Evolutionary conservation across 2,797 vertebrate genomes (phyloP).

Genomic region (Galaxias olidus): DNA sequence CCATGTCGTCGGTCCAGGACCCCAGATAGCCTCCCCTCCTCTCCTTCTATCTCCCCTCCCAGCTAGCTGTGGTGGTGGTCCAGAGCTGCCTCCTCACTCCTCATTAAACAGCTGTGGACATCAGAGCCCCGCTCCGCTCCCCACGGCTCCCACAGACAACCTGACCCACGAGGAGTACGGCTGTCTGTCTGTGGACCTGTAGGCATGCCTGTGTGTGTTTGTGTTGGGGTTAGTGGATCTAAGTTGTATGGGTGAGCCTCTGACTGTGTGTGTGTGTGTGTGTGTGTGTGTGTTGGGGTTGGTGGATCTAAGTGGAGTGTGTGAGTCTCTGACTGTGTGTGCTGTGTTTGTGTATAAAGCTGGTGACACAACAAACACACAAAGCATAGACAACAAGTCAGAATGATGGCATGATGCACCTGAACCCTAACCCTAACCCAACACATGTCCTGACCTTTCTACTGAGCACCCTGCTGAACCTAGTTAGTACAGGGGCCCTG

Average conservation of each 20-base stretch:
- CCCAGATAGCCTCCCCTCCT: no score
- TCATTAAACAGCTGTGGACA: conserved; percentile 79
- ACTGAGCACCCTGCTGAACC: no score
- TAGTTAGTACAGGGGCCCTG: no score
- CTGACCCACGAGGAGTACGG: no score
- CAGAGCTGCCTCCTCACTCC: conserved; percentile 71
- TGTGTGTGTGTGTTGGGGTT: not conserved
- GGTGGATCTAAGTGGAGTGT: no score
- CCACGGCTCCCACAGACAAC: not conserved
- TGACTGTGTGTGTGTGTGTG: not conserved
- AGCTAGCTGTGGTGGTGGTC: conserved; percentile 55
- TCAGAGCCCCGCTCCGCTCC: conserved; percentile 15
- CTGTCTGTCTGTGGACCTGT: not conserved
- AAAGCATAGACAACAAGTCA: no score
- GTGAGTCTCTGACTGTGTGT: not conserved
- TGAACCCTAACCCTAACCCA: no score
- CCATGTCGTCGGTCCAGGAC: no score
- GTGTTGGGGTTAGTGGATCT: not conserved
- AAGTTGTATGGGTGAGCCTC: not conserved
- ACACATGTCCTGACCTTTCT: no score
- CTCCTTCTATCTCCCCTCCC: no score
- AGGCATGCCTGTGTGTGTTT: not conserved
- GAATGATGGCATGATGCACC: no score
- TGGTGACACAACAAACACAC: no score
- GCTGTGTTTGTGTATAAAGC: not conserved